These are phyloP conservation scores for Apodemus sylvaticus DNA, from an alignment of 2,113 vertebrate species.

Conservation along the genomic window DNA sequence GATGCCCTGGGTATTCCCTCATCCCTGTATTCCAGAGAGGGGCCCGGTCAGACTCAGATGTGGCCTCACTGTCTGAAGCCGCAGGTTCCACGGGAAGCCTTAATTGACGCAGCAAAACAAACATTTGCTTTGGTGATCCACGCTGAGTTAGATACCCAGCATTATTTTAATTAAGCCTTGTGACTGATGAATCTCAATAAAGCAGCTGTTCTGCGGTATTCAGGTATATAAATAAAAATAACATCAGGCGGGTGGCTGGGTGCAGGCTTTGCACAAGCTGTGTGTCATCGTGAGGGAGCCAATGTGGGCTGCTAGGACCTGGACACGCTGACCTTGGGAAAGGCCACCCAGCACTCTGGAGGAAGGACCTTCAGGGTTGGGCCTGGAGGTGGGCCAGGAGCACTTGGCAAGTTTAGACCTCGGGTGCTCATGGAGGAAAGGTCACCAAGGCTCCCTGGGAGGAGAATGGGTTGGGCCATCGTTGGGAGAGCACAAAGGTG, in stretches of 20 bases:
- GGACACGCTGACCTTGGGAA: background rate
- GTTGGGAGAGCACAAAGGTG: background rate
- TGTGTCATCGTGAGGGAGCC: fast-evolving
- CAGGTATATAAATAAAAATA: constrained; percentile 51
- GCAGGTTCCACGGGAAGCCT: background rate
- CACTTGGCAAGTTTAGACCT: background rate
- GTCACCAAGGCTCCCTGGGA: background rate
- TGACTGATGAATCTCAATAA: constrained; percentile 10
- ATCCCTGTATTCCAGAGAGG: fast-evolving
- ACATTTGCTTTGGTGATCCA: constrained; percentile 48
- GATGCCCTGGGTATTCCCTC: background rate
- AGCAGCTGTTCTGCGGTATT: background rate
- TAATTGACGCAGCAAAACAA: constrained; percentile 69
- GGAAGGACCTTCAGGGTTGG: background rate
- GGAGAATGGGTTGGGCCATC: background rate
- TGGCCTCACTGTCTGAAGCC: background rate
- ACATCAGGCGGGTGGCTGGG: background rate
- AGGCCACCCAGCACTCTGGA: background rate
- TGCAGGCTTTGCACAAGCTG: fast-evolving
- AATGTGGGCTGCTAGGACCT: background rate
- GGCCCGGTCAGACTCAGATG: fast-evolving
- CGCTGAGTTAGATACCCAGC: background rate
- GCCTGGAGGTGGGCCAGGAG: background rate
- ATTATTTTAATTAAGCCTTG: constrained; percentile 56
- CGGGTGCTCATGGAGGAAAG: background rate